Evolutionary conservation across 2,797 vertebrate genomes (phyloP), one percentile per base, ranked within the genome.

Genomic region (Todus mexicanus): DNA sequence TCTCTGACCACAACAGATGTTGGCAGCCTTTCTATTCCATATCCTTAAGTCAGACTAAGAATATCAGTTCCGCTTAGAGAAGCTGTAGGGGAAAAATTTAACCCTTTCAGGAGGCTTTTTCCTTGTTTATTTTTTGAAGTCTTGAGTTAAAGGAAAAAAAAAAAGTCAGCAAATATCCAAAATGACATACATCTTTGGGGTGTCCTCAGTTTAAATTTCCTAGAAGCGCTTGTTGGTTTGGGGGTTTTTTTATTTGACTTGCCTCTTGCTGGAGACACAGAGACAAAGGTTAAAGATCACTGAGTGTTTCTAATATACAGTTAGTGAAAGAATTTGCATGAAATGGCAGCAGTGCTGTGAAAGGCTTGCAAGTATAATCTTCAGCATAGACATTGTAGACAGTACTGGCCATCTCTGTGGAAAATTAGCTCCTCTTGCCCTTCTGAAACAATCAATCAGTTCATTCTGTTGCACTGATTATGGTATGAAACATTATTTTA

Each of bases 1-100:
- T 90, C 95, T 97, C 96, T 98, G 97, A 98, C 97, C 97, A 97
- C 97, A 97, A 97, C 97, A 97, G 97, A 97, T 97, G 96, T 97
- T 97, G 97, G 97, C 97, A 97, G 97, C 97, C 95, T 97, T 97
- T 97, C 96, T 97, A 82, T 94, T 94, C 90, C 95, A 89, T 95
- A 97, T 97, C 96, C 96, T 96, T 97, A 97, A 98, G 96, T 97
- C 97, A 97, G 96, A 95, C 95, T 97, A 97, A 98, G 97, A 97
- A 97, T 95, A 97, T 97, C 97, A 96, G 94, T 98, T 98, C 97
- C 65, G 92, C 97, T 98, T 97, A 97, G 96, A 90, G 93, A 96
- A 96, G 96, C 96, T 91, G 94, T 93, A 84, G 89, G 95, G 93
- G 84, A 86, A 94, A 97, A 95, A 42, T 38, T 97, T 97, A 98